These are phyloP conservation scores for Crioceris asparagi DNA, from an alignment of 2,888 invertebrate species.

Conservation along the genomic window DNA sequence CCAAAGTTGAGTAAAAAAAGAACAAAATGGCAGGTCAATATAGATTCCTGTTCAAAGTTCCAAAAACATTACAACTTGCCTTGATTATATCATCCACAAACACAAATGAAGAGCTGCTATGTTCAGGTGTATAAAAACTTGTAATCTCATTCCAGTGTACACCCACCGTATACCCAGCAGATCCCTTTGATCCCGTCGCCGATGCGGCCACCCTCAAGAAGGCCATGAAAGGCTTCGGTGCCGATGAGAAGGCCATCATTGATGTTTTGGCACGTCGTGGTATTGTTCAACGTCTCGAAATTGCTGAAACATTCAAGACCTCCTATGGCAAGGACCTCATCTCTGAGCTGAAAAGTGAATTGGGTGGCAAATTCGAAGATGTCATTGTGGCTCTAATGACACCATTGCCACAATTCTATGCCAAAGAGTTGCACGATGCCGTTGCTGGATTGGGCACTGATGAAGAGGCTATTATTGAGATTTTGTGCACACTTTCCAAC, in stretches of 20 bases:
- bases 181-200: constrained; percentile 73
- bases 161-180: constrained; percentile 78
- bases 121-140: too few relatives aligned
- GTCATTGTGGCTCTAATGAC: constrained; percentile 86
- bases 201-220: constrained; percentile 77
- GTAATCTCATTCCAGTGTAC: constrained; percentile 53
- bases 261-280: constrained; percentile 80
- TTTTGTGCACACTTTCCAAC: constrained; percentile 83
- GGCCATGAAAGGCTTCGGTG: constrained; percentile 90
- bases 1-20: too few relatives aligned
- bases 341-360: constrained; percentile 77
- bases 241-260: constrained; percentile 85
- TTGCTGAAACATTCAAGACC: constrained; percentile 84
- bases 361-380: constrained; percentile 82
- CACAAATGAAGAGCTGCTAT: too few relatives aligned
- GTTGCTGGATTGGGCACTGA: constrained; percentile 81
- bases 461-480: constrained; percentile 85
- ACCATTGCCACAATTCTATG: constrained; percentile 81
- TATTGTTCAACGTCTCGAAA: constrained; percentile 82
- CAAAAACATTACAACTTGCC: too few relatives aligned
- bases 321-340: constrained; percentile 76
- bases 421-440: constrained; percentile 80
- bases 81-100: too few relatives aligned
- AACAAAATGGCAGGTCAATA: too few relatives aligned
- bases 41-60: too few relatives aligned